Base-by-base conservation (phyloP, 37 sponge, comb jelly and placozoan species). In the Amphimedon queenslandica region DNA sequence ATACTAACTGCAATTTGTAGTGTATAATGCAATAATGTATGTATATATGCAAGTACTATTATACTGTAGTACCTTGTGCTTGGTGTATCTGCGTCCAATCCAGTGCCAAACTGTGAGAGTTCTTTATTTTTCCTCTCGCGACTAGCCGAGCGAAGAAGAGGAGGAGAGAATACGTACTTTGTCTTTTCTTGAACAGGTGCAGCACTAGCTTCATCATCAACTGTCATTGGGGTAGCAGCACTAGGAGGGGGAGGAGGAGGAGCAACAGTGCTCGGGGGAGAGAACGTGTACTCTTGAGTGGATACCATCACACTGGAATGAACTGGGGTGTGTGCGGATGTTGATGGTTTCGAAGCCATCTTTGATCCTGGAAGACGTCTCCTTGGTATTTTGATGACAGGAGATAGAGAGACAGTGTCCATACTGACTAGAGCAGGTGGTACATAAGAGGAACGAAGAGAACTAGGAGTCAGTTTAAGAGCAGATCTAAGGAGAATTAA, bases 151-250 rank as follows among this genome's bases (percentile, higher is more conserved):
- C 61, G 8, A 13, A 60, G 28, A 6, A 60, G 27, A 25, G 61
- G 61, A 60, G 61, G 61, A 6, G 61, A 60, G 28, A 60, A 60
- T 5, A 60, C 61, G 27, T 25, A 60, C n/a, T n/a, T n/a, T n/a
- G n/a, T n/a, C n/a, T n/a, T n/a, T 5, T 13, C 24, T 25, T 60
- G 21, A n/a, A 60, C 21, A 60, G 61, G 61, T n/a, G 61, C 8
- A 47, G 8, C 51, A 13, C 13, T 47, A 47, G 51, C 51, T 47
- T 47, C 13, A 8, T 47, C 51, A 18, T 47, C 13, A n/a, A n/a
- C n/a, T n/a, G n/a, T n/a, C n/a, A n/a, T n/a, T 47, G 53, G 53
- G 8, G 53, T 47, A 13, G 13, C 8, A 47, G 53, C 8, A 6
- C 5, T n/a, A 47, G 13, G 13, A 47, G 51, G 13, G 5, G 23